phyloP scores from a whole-genome alignment of 2,797 vertebrate species.

The Meriones psammophilus region DNA sequence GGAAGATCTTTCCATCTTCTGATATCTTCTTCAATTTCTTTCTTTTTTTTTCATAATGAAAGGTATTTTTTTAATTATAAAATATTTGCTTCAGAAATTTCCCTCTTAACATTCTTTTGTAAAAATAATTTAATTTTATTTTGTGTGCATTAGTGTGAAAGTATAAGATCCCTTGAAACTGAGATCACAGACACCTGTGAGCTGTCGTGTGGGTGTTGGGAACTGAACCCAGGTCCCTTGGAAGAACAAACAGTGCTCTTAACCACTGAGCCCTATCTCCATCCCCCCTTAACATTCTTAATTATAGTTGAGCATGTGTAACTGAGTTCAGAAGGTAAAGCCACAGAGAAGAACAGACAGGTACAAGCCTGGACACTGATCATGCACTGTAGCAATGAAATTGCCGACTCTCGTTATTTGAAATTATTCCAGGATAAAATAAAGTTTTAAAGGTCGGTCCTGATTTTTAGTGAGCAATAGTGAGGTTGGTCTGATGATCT shows the following conservation, averaged over 20 bases:
- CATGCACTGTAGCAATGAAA: background rate
- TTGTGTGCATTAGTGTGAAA: too few relatives aligned
- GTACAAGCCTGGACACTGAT: background rate
- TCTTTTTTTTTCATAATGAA: background rate
- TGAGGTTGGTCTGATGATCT: background rate
- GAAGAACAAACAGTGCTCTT: too few relatives aligned
- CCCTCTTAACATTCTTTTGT: too few relatives aligned
- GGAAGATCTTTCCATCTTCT: too few relatives aligned
- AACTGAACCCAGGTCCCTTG: too few relatives aligned
- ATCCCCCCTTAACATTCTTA: background rate
- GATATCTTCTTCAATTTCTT: too few relatives aligned
- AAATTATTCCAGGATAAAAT: constrained; percentile 47
- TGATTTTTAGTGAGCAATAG: constrained; percentile 7
- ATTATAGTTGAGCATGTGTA: background rate
- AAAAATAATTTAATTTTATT: too few relatives aligned
- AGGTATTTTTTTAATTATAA: background rate
- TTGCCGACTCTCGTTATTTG: background rate
- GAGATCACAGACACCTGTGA: too few relatives aligned
- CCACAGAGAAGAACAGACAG: background rate
- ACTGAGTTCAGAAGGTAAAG: background rate
- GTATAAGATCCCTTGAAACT: too few relatives aligned
- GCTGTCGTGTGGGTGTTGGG: too few relatives aligned
- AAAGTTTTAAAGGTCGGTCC: background rate
- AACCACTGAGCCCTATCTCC: too few relatives aligned
- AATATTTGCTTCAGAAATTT: background rate